Conservation (phyloP, 2,113 vertebrate genomes). For the Empidonax alnorum region DNA sequence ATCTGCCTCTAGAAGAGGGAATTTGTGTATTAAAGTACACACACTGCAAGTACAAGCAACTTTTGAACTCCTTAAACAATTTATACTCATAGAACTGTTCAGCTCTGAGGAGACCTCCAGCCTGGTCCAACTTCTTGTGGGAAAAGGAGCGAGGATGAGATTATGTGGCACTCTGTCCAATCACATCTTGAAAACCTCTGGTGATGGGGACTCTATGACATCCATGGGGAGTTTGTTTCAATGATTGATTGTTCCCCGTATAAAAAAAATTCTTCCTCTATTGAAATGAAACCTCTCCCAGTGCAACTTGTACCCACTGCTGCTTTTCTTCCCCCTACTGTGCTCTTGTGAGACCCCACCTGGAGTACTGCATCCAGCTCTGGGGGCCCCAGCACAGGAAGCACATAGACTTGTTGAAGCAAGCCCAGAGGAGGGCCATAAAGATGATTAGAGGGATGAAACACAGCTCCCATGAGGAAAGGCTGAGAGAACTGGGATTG, state of each 20-base stretch:
- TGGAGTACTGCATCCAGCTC: neutral
- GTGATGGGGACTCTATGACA: neutral
- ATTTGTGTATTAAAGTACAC: neutral
- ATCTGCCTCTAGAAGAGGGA: neutral
- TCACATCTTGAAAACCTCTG: neutral
- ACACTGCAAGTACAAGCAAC: neutral
- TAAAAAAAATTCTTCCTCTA: neutral
- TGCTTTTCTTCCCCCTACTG: neutral
- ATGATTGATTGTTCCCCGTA: neutral
- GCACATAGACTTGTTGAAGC: neutral
- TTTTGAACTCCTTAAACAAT: neutral
- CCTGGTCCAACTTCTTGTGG: neutral
- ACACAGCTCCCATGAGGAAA: neutral
- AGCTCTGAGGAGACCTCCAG: neutral
- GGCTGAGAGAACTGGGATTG: neutral
- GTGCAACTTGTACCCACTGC: neutral
- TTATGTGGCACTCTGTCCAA: neutral
- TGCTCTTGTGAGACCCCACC: neutral
- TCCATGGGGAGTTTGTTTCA: neutral
- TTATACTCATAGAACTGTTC: neutral
- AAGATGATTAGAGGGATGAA: neutral
- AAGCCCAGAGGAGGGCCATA: neutral
- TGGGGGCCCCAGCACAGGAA: fast-evolving
- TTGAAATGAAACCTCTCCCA: neutral
- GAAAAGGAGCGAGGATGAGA: neutral